Evolutionary conservation across 2,888 invertebrate species (phyloP).

Genomic region (Epirrhoe tristata): DNA sequence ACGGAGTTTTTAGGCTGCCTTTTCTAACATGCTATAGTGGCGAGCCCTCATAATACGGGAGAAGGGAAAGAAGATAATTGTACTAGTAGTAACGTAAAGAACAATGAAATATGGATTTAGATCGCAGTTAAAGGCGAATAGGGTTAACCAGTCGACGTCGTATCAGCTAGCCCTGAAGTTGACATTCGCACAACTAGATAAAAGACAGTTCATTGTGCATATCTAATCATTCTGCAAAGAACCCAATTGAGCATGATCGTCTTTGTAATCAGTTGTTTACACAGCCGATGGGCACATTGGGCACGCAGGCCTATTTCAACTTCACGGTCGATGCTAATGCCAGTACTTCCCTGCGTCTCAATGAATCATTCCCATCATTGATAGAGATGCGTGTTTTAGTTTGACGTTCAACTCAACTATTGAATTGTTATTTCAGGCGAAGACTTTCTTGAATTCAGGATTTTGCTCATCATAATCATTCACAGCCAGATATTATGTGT

Average conservation of each 20-base stretch:
- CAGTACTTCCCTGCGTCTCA: conserved; percentile 37
- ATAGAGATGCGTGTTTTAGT: not conserved
- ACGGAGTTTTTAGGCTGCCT: too few relatives aligned
- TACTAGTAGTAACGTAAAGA: too few relatives aligned
- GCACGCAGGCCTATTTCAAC: conserved; percentile 37
- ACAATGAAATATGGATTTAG: not conserved
- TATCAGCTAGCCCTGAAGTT: not conserved
- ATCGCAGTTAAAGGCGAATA: too few relatives aligned
- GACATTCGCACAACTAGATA: not conserved
- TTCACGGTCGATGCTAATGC: conserved; percentile 43
- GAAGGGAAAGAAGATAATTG: too few relatives aligned
- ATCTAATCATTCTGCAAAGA: not conserved
- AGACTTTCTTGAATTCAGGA: too few relatives aligned
- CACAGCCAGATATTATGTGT: too few relatives aligned
- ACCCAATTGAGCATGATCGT: conserved; percentile 4
- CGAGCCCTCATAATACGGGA: too few relatives aligned
- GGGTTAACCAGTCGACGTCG: too few relatives aligned
- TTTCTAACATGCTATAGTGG: too few relatives aligned
- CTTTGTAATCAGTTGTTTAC: conserved; percentile 32
- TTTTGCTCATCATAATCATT: too few relatives aligned
- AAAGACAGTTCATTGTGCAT: not conserved
- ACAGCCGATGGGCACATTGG: conserved; percentile 39
- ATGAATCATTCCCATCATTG: conserved; percentile 37
- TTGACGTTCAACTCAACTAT: not conserved
- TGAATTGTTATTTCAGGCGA: too few relatives aligned